A percentile compares a stretch with the other conserved stretches of the same genome.
These are phyloP conservation scores for Tetrao urogallus DNA, from an alignment of 2,113 vertebrate genomes.

Conservation along the genomic window DNA sequence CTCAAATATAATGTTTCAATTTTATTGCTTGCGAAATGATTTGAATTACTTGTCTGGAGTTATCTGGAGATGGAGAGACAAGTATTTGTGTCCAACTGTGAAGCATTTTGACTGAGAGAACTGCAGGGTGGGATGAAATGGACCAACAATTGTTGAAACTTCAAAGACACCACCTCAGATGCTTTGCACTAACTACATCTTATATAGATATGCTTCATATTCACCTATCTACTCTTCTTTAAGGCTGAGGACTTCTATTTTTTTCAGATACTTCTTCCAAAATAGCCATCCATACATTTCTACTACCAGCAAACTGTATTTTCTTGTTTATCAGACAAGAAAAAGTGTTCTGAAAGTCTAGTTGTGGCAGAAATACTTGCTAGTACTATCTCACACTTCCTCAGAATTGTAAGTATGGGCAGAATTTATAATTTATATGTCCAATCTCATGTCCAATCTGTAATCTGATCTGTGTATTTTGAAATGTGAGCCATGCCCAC, in stretches of 20 bases:
- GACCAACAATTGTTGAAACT: not conserved
- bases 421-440: not conserved
- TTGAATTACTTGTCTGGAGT: not conserved
- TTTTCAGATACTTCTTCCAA: not conserved
- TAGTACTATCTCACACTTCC: not conserved
- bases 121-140: not conserved
- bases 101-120: not conserved
- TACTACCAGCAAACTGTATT: not conserved
- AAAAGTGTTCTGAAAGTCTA: rapidly evolving
- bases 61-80: not conserved
- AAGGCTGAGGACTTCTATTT: not conserved
- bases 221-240: not conserved
- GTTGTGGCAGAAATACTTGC: not conserved
- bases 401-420: not conserved
- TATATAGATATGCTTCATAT: not conserved
- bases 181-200: not conserved
- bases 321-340: not conserved
- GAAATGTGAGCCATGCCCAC: not conserved
- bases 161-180: not conserved
- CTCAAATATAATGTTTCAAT: not conserved
- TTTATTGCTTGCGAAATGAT: not conserved
- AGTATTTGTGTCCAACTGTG: not conserved
- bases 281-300: not conserved
- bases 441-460: not conserved
- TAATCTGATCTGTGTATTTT: not conserved